A percentile compares a stretch with the other conserved stretches of the same genome.
These are phyloP conservation scores for Apostichopus leukothele DNA, from an alignment of 53 echinoderm and acorn worm species.

Conservation along the genomic window DNA sequence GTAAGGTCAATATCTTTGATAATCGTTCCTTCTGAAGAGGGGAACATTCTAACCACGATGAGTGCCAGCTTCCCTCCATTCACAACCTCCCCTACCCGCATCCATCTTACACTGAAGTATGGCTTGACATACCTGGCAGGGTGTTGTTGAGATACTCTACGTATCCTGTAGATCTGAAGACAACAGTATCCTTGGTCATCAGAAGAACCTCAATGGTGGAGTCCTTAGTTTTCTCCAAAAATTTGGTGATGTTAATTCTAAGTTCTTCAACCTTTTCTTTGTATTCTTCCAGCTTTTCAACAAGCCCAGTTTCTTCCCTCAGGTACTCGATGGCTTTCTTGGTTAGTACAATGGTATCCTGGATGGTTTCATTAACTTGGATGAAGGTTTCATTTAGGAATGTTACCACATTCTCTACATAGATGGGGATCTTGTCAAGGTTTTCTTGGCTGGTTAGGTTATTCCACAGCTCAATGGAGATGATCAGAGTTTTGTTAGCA, in stretches of 20 bases:
- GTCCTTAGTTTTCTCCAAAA: slow-evolving; percentile 16
- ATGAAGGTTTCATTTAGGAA: slow-evolving; percentile 20
- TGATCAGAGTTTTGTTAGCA: slow-evolving; percentile 48
- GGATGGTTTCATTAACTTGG: slow-evolving; percentile 20
- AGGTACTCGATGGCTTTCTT: slow-evolving; percentile 43
- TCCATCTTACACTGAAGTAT: too few relatives aligned
- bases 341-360: slow-evolving; percentile 33
- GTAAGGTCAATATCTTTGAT: too few relatives aligned
- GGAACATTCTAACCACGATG: too few relatives aligned
- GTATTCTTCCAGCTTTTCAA: slow-evolving; percentile 4
- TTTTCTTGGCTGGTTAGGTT: slow-evolving; percentile 59
- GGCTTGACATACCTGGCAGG: slow-evolving; percentile 70
- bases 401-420: slow-evolving; percentile 35
- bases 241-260: neutral
- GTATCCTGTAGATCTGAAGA: slow-evolving; percentile 42
- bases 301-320: slow-evolving; percentile 29
- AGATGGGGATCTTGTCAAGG: slow-evolving; percentile 57
- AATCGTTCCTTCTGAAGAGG: too few relatives aligned
- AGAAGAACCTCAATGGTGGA: slow-evolving; percentile 34
- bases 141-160: slow-evolving; percentile 87
- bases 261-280: slow-evolving; percentile 14
- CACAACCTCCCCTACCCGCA: too few relatives aligned
- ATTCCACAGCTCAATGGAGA: slow-evolving; percentile 58
- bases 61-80: too few relatives aligned
- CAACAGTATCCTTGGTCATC: slow-evolving; percentile 47